Conservation (phyloP, 2,888 invertebrate species). For the Urechis unicinctus region DNA sequence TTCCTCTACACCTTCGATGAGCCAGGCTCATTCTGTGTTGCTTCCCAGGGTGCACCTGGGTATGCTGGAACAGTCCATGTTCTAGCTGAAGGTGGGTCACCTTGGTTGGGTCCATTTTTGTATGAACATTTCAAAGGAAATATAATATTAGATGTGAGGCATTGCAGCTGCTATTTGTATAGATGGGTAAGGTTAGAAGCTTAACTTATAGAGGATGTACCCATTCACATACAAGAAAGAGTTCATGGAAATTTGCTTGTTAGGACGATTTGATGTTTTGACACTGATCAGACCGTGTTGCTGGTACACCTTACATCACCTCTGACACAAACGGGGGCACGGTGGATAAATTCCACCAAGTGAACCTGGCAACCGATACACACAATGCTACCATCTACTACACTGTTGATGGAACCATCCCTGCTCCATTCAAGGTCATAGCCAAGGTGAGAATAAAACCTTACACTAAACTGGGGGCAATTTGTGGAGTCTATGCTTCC, state of each 20-base stretch:
- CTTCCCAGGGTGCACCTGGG: constrained; percentile 47
- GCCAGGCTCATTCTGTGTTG: constrained; percentile 41
- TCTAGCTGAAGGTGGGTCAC: constrained; percentile 30
- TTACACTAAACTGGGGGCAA: too few relatives aligned
- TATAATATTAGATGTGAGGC: too few relatives aligned
- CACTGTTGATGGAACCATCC: constrained; percentile 46
- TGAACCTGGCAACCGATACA: constrained; percentile 35
- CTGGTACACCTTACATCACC: constrained; percentile 29
- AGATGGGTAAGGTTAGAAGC: too few relatives aligned
- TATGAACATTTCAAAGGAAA: neutral
- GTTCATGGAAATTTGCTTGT: too few relatives aligned
- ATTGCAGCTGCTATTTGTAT: too few relatives aligned
- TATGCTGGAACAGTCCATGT: constrained; percentile 40
- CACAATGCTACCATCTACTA: constrained; percentile 42
- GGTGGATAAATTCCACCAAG: constrained; percentile 30
- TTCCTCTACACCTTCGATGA: constrained; percentile 51
- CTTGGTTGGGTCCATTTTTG: neutral
- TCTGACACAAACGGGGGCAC: constrained; percentile 31
- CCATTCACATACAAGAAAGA: too few relatives aligned
- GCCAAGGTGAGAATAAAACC: constrained; percentile 37
- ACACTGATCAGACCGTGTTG: constrained; percentile 14
- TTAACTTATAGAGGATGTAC: too few relatives aligned
- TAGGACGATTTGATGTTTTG: too few relatives aligned
- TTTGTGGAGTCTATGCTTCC: too few relatives aligned
- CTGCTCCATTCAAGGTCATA: constrained; percentile 32